Base-by-base conservation (phyloP, 2,888 invertebrate genomes). In the Zygothrica quintamaculata region DNA sequence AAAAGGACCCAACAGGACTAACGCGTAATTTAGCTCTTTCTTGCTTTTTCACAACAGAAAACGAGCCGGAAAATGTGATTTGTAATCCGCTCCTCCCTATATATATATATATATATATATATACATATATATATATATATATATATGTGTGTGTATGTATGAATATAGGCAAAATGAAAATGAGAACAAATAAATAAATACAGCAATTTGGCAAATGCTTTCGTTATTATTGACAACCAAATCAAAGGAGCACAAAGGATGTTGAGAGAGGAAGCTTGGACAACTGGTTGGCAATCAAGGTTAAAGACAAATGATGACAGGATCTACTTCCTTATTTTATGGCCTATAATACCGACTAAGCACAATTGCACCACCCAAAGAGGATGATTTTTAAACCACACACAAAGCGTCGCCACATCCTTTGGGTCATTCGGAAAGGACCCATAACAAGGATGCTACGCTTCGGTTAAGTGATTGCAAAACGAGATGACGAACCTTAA, bases 121-220 rank as follows among this genome's bases (percentile, higher is more conserved):
- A n/a, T n/a, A n/a, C n/a, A n/a, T n/a, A n/a, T n/a, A n/a, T n/a
- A n/a, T n/a, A n/a, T n/a, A n/a, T n/a, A n/a, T n/a, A n/a, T n/a
- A n/a, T n/a, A n/a, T n/a, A n/a, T n/a, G n/a, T n/a, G n/a, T n/a
- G n/a, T n/a, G n/a, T n/a, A n/a, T n/a, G n/a, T n/a, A n/a, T n/a
- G n/a, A n/a, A n/a, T n/a, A n/a, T n/a, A n/a, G n/a, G n/a, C n/a
- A n/a, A n/a, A n/a, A n/a, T n/a, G n/a, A n/a, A n/a, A 22, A 22
- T 3, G 18, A 22, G 18, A 22, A 39, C 13, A 0, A 47, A 47
- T 42, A 61, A 31, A 29, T 5, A 40, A 57, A 22, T 65, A 74
- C 85, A 78, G 72, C 79, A 85, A 82, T 77, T 79, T 81, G 68
- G 46, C 64, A 74, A 84, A 80, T 74, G 81, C 64, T 84, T 64